Base-by-base conservation (phyloP, 2,797 vertebrate genomes). In the Heteromormyrus szaboi region DNA sequence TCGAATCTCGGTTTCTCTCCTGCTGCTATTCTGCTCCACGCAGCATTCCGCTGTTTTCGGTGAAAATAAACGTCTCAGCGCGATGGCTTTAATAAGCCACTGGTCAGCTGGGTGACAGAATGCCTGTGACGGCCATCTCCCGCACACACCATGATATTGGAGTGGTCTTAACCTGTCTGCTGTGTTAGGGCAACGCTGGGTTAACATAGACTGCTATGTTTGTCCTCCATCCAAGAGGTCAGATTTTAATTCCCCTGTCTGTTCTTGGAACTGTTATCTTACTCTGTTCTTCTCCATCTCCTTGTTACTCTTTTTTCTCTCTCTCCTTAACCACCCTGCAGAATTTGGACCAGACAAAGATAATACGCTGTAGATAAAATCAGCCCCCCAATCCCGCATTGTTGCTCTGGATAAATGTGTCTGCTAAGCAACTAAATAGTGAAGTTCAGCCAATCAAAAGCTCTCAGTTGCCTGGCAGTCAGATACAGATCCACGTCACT, bases 241-340 rank as follows among this genome's bases (percentile, higher is more conserved):
- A 90, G 89, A 91, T 92, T 93, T 93, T 94, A 93, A 93, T 93
- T 93, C 93, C 91, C 68, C 68, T 37, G 68, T 76, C 68, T 7
- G 33, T 37, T 76, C 68, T 19, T 41, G 17, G 4, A 41, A 7
- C 68, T 41, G 22, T 68, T 29, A 33, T 68, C 62, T 29, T 65
- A 25, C 25, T 29, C 25, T 33, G 12, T 17, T 2, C 14, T 3
- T 19, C 68, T 41, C 37, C 91, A 90, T 50, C 90, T 88, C 17
- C n/a, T 2, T 17, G 54, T 25, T 8, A 37, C 22, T 17, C 33
- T 22, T 8, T 53, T 76, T n/a, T 72, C 87, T 72, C n/a, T 33
- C 22, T 17, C 87, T 76, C 37, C 44, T 19, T 25, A 48, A 48
- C 9, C 25, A 48, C 87, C 22, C 44, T 33, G 53, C 14, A 86